Evolutionary conservation across 2,888 invertebrate genomes (phyloP).

Genomic region (Eretmocerus hayati): DNA sequence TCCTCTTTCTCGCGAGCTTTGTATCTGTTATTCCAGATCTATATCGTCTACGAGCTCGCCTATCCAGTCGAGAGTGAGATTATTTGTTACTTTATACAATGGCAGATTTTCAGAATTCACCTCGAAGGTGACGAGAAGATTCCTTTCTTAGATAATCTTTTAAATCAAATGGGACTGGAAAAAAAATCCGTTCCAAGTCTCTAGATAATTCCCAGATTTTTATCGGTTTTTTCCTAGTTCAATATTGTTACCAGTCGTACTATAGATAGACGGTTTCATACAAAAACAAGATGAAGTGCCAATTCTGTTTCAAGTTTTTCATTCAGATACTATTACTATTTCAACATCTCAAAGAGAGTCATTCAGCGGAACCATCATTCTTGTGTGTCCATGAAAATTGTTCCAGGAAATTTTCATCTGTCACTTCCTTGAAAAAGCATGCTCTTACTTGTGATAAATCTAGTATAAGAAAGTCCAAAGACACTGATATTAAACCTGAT

Average conservation of each 20-base stretch:
- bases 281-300: neutral
- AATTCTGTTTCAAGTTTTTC: neutral
- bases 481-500: too few species aligned
- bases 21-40: conserved; percentile 5
- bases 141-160: conserved; percentile 7
- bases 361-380: neutral
- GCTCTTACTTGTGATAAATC: neutral
- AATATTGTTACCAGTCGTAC: too few species aligned
- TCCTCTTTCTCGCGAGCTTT: conserved; percentile 4
- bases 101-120: conserved; percentile 2
- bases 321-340: neutral
- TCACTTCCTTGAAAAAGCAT: conserved; percentile 2
- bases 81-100: conserved; percentile 6
- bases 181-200: neutral
- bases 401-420: neutral
- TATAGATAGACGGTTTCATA: neutral
- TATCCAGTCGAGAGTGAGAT: conserved; percentile 12
- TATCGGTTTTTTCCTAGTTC: neutral
- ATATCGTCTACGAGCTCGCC: conserved; percentile 2
- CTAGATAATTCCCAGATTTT: too few species aligned
- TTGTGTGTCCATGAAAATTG: neutral
- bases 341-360: neutral
- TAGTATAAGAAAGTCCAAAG: too few species aligned
- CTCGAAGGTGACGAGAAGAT: conserved; percentile 1
- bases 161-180: conserved; percentile 5